Percentiles rank a stretch among this genome's conserved stretches.
These are phyloP conservation scores for Tillus elongatus DNA, from an alignment of 2,888 invertebrate species.

Conservation along the genomic window DNA sequence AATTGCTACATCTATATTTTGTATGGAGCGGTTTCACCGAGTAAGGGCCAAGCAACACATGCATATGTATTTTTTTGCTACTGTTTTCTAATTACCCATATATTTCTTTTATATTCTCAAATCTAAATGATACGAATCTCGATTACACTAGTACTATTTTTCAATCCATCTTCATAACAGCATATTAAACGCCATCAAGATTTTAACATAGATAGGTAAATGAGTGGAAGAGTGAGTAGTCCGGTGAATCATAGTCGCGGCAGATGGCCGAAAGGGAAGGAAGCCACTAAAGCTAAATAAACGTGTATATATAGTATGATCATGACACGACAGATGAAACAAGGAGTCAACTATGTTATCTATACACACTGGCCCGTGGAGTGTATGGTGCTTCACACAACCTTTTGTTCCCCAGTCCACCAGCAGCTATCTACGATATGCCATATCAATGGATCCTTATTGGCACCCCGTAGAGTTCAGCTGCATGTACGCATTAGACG, in stretches of 20 bases:
- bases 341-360: conserved; percentile 3
- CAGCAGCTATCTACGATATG: too few species aligned
- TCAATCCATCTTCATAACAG: neutral
- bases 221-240: conserved; percentile 28
- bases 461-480: conserved; percentile 2
- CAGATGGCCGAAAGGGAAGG: conserved; percentile 32
- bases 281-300: conserved; percentile 17
- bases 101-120: too few species aligned
- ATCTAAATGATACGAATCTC: conserved; percentile 2
- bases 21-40: too few species aligned
- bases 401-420: too few species aligned
- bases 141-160: neutral
- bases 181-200: neutral
- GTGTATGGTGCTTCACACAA: neutral
- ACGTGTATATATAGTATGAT: conserved; percentile 15
- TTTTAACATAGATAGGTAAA: too few species aligned
- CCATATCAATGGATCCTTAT: conserved; percentile 1
- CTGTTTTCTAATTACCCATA: too few species aligned
- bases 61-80: too few species aligned
- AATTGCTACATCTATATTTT: too few species aligned
- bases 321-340: conserved; percentile 29
- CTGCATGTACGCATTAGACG: conserved; percentile 4
- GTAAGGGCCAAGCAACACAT: too few species aligned
- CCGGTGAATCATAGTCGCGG: conserved; percentile 35
- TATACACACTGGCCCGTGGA: neutral